Percentiles rank a stretch among this genome's conserved stretches.
phyloP scores from a whole-genome alignment of 2,888 invertebrate genomes.

The Molorchus minor region DNA sequence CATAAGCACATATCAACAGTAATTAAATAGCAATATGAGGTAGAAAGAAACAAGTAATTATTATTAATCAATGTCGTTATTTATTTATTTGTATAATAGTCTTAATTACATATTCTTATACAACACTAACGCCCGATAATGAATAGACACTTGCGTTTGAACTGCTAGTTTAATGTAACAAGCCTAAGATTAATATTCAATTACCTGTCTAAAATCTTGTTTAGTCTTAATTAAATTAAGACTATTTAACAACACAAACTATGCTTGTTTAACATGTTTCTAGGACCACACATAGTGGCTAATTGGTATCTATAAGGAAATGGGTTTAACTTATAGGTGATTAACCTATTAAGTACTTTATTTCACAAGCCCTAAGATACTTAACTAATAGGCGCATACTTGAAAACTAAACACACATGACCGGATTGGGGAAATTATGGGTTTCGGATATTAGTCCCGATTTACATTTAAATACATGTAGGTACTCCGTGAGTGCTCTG shows the following conservation, averaged over 20 bases:
- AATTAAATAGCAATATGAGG: too few relatives aligned
- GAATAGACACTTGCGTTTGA: too few relatives aligned
- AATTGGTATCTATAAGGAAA: not conserved
- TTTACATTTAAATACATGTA: too few relatives aligned
- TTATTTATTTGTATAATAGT: too few relatives aligned
- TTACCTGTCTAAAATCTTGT: not conserved
- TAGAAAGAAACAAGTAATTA: too few relatives aligned
- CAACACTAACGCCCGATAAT: not conserved
- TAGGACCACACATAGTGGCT: slow-evolving; percentile 2
- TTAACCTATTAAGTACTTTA: slow-evolving; percentile 10
- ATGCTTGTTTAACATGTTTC: not conserved
- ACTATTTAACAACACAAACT: not conserved
- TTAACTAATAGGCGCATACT: slow-evolving; percentile 20
- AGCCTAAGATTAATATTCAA: too few relatives aligned
- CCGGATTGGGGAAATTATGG: too few relatives aligned
- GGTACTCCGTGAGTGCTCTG: too few relatives aligned
- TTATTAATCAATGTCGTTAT: too few relatives aligned
- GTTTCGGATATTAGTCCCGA: too few relatives aligned
- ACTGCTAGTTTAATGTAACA: too few relatives aligned
- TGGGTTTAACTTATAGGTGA: not conserved
- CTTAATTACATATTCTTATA: not conserved
- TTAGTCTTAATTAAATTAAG: slow-evolving; percentile 4
- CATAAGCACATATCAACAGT: too few relatives aligned
- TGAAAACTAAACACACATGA: slow-evolving; percentile 15
- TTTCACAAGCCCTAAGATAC: slow-evolving; percentile 4